Conservation (phyloP, 2,888 invertebrate genomes). For the Galeruca laticollis region DNA sequence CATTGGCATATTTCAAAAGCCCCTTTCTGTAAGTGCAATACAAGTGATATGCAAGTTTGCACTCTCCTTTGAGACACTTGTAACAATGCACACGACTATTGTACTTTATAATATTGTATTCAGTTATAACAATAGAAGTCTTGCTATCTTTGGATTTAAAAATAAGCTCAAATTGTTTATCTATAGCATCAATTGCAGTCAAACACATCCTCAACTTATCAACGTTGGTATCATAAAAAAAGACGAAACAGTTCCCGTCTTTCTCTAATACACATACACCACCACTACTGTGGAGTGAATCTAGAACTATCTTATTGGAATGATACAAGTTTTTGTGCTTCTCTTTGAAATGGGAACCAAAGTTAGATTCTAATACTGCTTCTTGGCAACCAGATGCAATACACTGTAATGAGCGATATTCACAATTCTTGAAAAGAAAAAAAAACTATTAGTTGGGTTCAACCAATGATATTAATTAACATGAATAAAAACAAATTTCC, state of each 20-base stretch:
- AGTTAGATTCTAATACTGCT: conserved; percentile 24
- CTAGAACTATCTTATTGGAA: conserved; percentile 27
- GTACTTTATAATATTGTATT: conserved; percentile 35
- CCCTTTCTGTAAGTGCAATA: conserved; percentile 37
- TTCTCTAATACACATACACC: conserved; percentile 40
- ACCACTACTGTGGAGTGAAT: conserved; percentile 34
- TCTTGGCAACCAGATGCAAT: conserved; percentile 38
- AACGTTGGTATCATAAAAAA: conserved; percentile 40
- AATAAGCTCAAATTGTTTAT: conserved; percentile 40
- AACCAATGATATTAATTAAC: not conserved
- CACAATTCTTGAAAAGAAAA: conserved; percentile 9
- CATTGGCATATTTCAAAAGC: conserved; percentile 36
- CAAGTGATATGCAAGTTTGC: conserved; percentile 36
- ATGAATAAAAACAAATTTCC: too few species aligned
- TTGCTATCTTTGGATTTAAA: conserved; percentile 33
- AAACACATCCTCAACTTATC: conserved; percentile 36
- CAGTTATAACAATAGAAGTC: conserved; percentile 32
- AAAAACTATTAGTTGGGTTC: too few species aligned
- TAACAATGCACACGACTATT: conserved; percentile 41
- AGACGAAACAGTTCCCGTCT: conserved; percentile 31
- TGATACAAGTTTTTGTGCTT: conserved; percentile 41
- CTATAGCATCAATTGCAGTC: conserved; percentile 22
- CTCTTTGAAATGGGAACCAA: conserved; percentile 40
- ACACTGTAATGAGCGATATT: conserved; percentile 36
- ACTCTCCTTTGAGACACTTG: conserved; percentile 42